Percentiles rank a stretch among this genome's conserved stretches.
phyloP scores from a whole-genome alignment of 2,888 invertebrate genomes.

The Cyrtodaria siliqua region DNA sequence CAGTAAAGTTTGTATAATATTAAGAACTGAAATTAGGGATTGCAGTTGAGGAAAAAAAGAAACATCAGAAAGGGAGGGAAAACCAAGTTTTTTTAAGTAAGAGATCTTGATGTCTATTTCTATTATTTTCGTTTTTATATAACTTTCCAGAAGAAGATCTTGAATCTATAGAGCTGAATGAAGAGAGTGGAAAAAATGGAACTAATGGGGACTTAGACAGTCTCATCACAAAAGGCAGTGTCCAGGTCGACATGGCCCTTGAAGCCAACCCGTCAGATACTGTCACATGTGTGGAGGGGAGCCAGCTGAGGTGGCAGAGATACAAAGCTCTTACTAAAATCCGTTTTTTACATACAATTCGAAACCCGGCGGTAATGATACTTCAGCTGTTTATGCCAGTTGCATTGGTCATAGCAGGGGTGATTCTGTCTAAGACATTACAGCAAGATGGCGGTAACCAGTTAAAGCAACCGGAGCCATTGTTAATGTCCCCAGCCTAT shows the following conservation, averaged over 20 bases:
- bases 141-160: conserved; percentile 33
- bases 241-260: conserved; percentile 5
- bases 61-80: too few relatives aligned
- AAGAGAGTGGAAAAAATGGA: neutral
- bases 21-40: too few relatives aligned
- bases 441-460: conserved; percentile 1
- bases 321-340: conserved; percentile 73
- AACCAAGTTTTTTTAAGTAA: too few relatives aligned
- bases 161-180: conserved; percentile 16
- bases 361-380: conserved; percentile 65
- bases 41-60: too few relatives aligned
- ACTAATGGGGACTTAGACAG: too few relatives aligned
- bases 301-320: conserved; percentile 50
- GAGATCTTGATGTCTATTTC: too few relatives aligned
- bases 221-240: neutral
- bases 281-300: conserved; percentile 35
- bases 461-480: conserved; percentile 31
- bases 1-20: too few relatives aligned
- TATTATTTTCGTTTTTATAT: too few relatives aligned
- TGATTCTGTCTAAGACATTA: conserved; percentile 67
- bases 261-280: conserved; percentile 42
- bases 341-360: conserved; percentile 51
- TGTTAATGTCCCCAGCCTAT: conserved; percentile 37
- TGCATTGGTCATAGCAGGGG: conserved; percentile 69
- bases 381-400: conserved; percentile 76